Conservation (phyloP, 2,888 invertebrate species). For the Craniophora ligustri region DNA sequence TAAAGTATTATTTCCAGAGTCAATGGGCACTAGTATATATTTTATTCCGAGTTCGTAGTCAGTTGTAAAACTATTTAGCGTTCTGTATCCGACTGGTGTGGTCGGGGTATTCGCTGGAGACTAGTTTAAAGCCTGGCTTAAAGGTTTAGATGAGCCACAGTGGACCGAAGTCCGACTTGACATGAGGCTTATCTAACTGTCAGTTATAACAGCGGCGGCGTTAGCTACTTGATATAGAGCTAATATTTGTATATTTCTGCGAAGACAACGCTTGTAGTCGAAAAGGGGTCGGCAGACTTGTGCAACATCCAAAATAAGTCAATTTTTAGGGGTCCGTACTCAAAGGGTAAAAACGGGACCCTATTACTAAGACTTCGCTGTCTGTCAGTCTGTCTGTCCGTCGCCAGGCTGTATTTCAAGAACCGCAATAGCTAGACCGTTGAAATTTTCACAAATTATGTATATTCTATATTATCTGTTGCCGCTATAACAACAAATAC, state of each 20-base stretch:
- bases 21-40: conserved; percentile 24
- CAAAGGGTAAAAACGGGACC: no score
- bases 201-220: conserved; percentile 39
- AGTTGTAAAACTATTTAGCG: conserved; percentile 46
- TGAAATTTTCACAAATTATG: no score
- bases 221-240: not conserved
- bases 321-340: no score
- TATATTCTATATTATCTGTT: no score
- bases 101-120: conserved; percentile 15
- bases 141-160: conserved; percentile 36
- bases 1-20: not conserved
- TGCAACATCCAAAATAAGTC: no score
- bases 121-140: conserved; percentile 44
- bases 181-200: conserved; percentile 31
- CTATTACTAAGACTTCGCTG: no score
- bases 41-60: conserved; percentile 20
- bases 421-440: no score
- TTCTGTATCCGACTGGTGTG: conserved; percentile 23
- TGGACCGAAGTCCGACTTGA: conserved; percentile 23
- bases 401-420: no score
- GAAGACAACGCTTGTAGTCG: not conserved
- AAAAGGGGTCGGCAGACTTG: not conserved
- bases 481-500: no score
- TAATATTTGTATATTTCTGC: not conserved
- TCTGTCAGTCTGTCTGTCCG: no score